Conservation (phyloP, 2,888 invertebrate species). For the Eupithecia insigniata region DNA sequence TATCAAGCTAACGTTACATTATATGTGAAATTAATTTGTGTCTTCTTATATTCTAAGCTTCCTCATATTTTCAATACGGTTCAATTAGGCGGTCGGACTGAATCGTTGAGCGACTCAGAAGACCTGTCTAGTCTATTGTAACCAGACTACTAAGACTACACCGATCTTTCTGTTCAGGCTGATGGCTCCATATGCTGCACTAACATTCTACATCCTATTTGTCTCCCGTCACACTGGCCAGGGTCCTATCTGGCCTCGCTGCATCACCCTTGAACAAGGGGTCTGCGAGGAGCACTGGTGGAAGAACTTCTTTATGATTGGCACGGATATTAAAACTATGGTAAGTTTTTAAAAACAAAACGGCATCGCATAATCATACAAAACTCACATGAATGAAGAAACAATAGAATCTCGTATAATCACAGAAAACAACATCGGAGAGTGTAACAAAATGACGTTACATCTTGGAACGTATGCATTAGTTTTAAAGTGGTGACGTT, state of each 20-base stretch:
- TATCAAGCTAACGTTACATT: too few species aligned
- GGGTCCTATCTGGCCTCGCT: slow-evolving; percentile 50
- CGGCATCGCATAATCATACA: neutral
- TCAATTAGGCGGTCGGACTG: too few species aligned
- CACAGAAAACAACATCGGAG: neutral
- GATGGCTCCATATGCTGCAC: slow-evolving; percentile 43
- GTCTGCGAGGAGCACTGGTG: slow-evolving; percentile 52
- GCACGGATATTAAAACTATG: slow-evolving; percentile 44
- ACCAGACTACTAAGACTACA: neutral
- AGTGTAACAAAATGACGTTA: neutral
- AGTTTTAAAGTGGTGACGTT: too few species aligned
- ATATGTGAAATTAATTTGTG: too few species aligned
- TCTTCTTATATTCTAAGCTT: neutral
- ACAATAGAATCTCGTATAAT: neutral
- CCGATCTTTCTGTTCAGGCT: slow-evolving; percentile 39
- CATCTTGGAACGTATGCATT: too few species aligned
- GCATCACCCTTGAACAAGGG: slow-evolving; percentile 34
- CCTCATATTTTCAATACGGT: neutral
- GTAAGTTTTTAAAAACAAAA: slow-evolving; percentile 31
- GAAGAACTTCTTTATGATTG: slow-evolving; percentile 53
- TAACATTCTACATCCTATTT: slow-evolving; percentile 42
- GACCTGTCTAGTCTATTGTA: too few species aligned
- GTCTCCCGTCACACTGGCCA: slow-evolving; percentile 32
- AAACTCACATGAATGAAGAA: neutral
- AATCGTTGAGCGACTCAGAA: too few species aligned